Evolutionary conservation across 1,140 invertebrate genomes (phyloP).

Genomic region (Saccostrea glomerata): DNA sequence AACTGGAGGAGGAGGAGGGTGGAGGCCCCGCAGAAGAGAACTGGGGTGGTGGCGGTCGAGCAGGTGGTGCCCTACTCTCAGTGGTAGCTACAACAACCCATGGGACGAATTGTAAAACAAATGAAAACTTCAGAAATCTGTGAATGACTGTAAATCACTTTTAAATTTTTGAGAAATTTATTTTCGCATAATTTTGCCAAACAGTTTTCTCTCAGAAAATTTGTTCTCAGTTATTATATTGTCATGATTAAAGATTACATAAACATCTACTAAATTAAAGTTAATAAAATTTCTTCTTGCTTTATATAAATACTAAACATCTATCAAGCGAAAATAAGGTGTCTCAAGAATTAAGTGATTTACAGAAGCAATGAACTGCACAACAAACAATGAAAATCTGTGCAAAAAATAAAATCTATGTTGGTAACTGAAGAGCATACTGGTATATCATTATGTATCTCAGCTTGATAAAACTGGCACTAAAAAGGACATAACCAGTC

Average conservation of each 20-base stretch:
- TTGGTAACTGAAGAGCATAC: background rate
- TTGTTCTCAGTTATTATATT: too few species aligned
- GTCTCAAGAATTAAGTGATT: background rate
- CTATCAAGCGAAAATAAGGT: too few species aligned
- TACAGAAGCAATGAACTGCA: background rate
- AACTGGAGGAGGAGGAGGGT: constrained; percentile 22
- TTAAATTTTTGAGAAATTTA: too few species aligned
- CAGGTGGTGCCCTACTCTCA: constrained; percentile 60
- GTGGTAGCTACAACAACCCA: constrained; percentile 55
- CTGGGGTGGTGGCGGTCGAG: constrained; percentile 65
- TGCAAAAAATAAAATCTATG: background rate
- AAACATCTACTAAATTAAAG: too few species aligned
- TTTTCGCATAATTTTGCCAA: too few species aligned
- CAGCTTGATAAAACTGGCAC: too few species aligned
- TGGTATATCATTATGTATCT: background rate
- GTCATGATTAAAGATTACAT: too few species aligned
- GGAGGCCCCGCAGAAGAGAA: constrained; percentile 53
- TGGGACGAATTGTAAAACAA: constrained; percentile 33
- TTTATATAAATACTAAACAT: too few species aligned
- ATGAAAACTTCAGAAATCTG: constrained; percentile 24
- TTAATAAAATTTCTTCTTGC: too few species aligned
- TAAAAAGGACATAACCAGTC: too few species aligned
- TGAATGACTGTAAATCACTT: too few species aligned
- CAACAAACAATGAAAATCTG: constrained; percentile 21
- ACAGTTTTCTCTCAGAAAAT: too few species aligned